Evolutionary conservation across 2,797 vertebrate species (phyloP), one percentile per base, ranked within the genome.

Genomic region (Emys orbicularis): DNA sequence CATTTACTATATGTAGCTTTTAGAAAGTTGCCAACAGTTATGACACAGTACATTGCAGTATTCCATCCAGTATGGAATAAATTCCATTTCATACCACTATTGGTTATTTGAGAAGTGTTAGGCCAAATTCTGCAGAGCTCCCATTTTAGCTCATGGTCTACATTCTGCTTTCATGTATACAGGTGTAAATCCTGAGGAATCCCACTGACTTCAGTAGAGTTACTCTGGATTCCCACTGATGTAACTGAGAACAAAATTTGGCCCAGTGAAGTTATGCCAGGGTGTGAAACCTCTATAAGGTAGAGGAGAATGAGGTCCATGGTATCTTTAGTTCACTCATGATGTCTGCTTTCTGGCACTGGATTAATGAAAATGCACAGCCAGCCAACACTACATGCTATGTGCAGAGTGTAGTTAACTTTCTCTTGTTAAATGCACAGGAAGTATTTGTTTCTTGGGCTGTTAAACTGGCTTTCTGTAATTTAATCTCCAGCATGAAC

Each of bases 1-100:
- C 11, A 34, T 87, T 96, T 92, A 91, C 90, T 95, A 72, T 1
- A 1, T 88, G 27, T 93, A 89, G 95, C 90, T 83, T 80, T 88
- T 47, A 93, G 49, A 44, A 23, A 1, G 57, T 90, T 95, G 88
- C 92, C 83, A 94, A 53, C 61, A 89, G 89, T 79, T 88, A 74
- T 92, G 94, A 96, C 54, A 80, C 90, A 81, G 91, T 89, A 57
- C 53, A 8, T 19, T 57, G 19, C 76, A 68, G 37, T 56, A 52
- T 92, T 91, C 81, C 86, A 9, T 41, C 83, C 79, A 68, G 18
- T 91, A 91, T 61, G 21, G 84, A 92, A 13, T 81, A 81, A 68
- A 16, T 25, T 89, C 88, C 8, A 0, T 93, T 96, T 96, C 91
- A 90, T 85, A 77, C 37, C 41, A 3, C 84, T 53, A 19, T 37